Evolutionary conservation across 1,140 invertebrate species (phyloP), one percentile per base, ranked within the genome.

Genomic region (Lepeophtheirus salmonis): DNA sequence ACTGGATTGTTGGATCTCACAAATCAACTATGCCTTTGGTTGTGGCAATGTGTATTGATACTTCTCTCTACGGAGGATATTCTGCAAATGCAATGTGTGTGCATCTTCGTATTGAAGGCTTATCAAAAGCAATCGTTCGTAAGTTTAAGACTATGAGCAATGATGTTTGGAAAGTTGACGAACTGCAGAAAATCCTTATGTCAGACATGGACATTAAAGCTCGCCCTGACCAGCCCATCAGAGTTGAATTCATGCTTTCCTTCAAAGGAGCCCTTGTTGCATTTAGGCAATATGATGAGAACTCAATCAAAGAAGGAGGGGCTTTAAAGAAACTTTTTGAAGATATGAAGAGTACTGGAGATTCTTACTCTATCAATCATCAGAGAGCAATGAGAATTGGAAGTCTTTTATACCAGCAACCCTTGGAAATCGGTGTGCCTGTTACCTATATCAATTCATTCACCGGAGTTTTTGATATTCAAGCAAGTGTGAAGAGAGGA

Each of bases 291-390:
- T 57, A 57, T 41, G 26, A 57, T 57, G 55, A 57, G 17, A 2
- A n/a, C 6, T 17, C 18, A n/a, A n/a, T 30, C 21, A 21, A 16
- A 17, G 14, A 13, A 2, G 55, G 26, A 4, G 55, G 55, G 1
- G 26, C 23, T 20, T n/a, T 57, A 25, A 16, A 12, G 12, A 26
- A 17, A 2, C 26, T 57, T 30, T 21, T 57, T n/a, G 26, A 26
- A 21, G 26, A 30, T 23, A 6, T 57, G 13, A 41, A 17, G 13
- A 24, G 16, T 17, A n/a, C 26, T 17, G 55, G 55, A 2, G 26
- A 57, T 12, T 17, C 22, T 16, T 59, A 59, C 48, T 52, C 30
- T 41, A 59, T 59, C 30, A 59, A 59, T 41, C 57, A 59, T 18
- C 57, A 59, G 41, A 14, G 57, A 14, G 14, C 21, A 3, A 16